These are phyloP conservation scores for Meteorus sp. DNA, from an alignment of 1,140 invertebrate species.

Conservation along the genomic window DNA sequence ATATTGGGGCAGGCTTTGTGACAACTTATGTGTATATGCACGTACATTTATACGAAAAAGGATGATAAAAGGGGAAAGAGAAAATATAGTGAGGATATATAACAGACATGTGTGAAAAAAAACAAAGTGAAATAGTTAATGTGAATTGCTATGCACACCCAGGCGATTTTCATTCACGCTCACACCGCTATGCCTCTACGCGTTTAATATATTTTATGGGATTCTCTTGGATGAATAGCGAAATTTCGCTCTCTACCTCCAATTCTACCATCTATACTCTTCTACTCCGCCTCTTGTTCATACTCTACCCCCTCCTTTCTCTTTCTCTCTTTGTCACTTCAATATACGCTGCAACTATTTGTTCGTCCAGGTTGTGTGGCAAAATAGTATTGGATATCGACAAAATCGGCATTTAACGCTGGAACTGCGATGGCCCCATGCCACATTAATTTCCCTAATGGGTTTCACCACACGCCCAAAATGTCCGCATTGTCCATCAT, in stretches of 20 bases:
- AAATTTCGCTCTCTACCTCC: conserved; percentile 22
- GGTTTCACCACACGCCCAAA: conserved; percentile 16
- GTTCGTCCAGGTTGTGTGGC: background rate
- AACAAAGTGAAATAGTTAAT: conserved; percentile 30
- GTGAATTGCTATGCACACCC: conserved; percentile 22
- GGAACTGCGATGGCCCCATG: conserved; percentile 33
- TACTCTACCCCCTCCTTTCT: background rate
- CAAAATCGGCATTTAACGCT: conserved; percentile 25
- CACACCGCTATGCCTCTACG: conserved; percentile 10
- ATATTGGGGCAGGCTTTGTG: conserved; percentile 2
- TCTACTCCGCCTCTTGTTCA: too few relatives aligned
- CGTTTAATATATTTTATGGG: conserved; percentile 34
- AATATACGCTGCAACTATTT: conserved; percentile 4
- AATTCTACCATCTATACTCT: too few relatives aligned
- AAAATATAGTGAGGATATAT: too few relatives aligned
- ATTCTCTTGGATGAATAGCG: conserved; percentile 26
- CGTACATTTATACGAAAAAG: conserved; percentile 5
- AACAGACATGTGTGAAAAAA: conserved; percentile 7
- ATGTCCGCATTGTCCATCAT: conserved; percentile 43
- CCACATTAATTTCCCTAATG: conserved; percentile 28
- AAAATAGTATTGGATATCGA: conserved; percentile 3
- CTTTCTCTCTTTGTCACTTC: background rate
- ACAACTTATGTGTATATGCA: conserved; percentile 15
- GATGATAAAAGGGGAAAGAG: background rate
- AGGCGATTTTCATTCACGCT: conserved; percentile 15